Evolutionary conservation across 2,888 invertebrate species (phyloP).

Genomic region (Oscheius sp.): DNA sequence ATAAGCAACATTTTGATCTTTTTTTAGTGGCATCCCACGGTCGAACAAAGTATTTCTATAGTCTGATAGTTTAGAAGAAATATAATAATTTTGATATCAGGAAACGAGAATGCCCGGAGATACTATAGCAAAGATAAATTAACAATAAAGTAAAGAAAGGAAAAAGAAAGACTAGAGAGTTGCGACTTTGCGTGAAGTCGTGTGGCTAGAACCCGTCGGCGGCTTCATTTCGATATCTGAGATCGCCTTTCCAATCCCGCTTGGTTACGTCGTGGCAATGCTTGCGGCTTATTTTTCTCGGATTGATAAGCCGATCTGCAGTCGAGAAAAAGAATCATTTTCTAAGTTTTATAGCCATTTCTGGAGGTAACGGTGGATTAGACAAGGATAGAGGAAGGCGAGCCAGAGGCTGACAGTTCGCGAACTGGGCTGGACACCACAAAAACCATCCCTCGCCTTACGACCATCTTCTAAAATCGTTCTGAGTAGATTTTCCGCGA

Average conservation of each 20-base stretch:
- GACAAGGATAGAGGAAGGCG: neutral
- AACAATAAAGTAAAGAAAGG: no score
- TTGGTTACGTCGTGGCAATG: neutral
- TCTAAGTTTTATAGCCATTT: no score
- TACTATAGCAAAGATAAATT: no score
- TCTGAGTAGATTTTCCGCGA: slow-evolving; percentile 14
- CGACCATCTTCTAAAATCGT: slow-evolving; percentile 7
- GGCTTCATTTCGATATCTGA: slow-evolving; percentile 31
- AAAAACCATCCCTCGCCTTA: slow-evolving; percentile 21
- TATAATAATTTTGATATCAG: no score
- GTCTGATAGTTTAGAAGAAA: no score
- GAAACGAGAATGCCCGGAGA: no score
- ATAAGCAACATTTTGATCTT: no score
- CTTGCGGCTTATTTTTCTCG: slow-evolving; percentile 9
- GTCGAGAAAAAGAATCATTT: no score
- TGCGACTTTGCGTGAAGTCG: neutral
- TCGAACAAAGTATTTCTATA: no score
- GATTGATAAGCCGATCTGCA: slow-evolving; percentile 2
- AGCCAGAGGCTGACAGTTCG: slow-evolving; percentile 13
- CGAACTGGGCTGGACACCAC: slow-evolving; percentile 26
- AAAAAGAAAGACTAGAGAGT: slow-evolving; percentile 12
- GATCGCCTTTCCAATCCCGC: slow-evolving; percentile 13
- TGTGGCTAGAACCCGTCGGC: slow-evolving; percentile 26
- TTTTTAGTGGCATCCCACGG: no score
- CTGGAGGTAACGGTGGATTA: neutral